phyloP scores from a whole-genome alignment of 2,888 invertebrate species.

The Heliconius ethilla region DNA sequence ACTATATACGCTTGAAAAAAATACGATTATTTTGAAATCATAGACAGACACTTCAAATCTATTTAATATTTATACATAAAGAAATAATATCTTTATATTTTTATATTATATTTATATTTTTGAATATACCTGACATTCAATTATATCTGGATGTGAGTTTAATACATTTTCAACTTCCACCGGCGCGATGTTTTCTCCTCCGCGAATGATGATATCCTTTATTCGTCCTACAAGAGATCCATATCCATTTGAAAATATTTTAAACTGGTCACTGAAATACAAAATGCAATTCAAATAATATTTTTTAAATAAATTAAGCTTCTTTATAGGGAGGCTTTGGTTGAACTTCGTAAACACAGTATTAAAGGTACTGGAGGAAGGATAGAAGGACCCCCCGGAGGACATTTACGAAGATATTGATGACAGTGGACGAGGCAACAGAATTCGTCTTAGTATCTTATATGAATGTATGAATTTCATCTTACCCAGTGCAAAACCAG shows the following conservation, averaged over 20 bases:
- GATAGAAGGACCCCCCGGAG: no score
- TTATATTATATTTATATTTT: no score
- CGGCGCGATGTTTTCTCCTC: constrained; percentile 92
- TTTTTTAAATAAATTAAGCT: not conserved
- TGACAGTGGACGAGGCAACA: no score
- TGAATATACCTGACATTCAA: constrained; percentile 84
- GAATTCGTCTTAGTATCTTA: not conserved
- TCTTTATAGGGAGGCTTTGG: no score
- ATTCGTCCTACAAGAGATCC: constrained; percentile 86
- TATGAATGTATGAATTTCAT: not conserved
- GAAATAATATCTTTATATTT: no score
- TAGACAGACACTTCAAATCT: no score
- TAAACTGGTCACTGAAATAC: constrained; percentile 84
- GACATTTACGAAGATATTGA: no score
- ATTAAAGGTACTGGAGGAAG: no score
- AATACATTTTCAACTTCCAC: constrained; percentile 90
- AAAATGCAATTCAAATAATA: not conserved
- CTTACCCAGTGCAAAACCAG: constrained; percentile 91
- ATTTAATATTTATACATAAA: no score
- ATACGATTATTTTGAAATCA: no score
- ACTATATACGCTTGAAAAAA: no score
- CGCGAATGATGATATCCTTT: constrained; percentile 90
- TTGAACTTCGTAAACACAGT: no score
- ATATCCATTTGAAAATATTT: constrained; percentile 86
- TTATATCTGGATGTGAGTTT: constrained; percentile 87